Conservation (phyloP, 2,888 invertebrate genomes). For the Eutolmus rufibarbis region DNA sequence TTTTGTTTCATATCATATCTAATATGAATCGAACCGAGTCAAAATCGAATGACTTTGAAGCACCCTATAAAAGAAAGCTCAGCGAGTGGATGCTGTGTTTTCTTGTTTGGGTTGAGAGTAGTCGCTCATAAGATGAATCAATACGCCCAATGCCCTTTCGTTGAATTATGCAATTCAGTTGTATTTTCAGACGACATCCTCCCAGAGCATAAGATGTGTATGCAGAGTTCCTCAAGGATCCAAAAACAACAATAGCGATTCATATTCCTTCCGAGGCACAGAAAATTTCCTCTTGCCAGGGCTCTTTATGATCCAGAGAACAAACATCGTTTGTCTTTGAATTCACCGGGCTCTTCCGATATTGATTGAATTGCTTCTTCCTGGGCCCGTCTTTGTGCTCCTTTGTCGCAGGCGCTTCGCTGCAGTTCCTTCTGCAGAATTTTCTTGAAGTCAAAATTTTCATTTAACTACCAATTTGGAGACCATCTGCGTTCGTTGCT, state of each 20-base stretch:
- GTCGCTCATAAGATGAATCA: neutral
- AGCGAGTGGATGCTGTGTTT: neutral
- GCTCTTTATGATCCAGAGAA: conserved; percentile 12
- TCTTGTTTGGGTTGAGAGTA: neutral
- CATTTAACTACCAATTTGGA: conserved; percentile 29
- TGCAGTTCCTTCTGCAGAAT: neutral
- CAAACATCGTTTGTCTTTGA: conserved; percentile 27
- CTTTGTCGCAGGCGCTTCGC: conserved; percentile 11
- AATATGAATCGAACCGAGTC: neutral
- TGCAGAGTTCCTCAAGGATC: neutral
- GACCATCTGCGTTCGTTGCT: conserved; percentile 2
- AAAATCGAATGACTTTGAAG: neutral
- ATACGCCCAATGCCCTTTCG: neutral
- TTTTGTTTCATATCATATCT: neutral
- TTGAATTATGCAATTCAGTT: neutral
- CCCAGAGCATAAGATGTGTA: neutral
- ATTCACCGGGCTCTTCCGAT: neutral
- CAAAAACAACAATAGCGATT: conserved; percentile 5
- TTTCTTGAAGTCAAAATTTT: conserved; percentile 26
- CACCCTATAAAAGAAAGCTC: neutral
- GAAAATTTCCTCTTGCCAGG: neutral
- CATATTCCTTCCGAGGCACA: conserved; percentile 18
- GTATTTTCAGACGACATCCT: neutral
- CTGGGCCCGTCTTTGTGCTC: neutral
- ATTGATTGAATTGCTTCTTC: conserved; percentile 31